Conservation (phyloP, 2,888 invertebrate species). For the Choreutis nemorana region DNA sequence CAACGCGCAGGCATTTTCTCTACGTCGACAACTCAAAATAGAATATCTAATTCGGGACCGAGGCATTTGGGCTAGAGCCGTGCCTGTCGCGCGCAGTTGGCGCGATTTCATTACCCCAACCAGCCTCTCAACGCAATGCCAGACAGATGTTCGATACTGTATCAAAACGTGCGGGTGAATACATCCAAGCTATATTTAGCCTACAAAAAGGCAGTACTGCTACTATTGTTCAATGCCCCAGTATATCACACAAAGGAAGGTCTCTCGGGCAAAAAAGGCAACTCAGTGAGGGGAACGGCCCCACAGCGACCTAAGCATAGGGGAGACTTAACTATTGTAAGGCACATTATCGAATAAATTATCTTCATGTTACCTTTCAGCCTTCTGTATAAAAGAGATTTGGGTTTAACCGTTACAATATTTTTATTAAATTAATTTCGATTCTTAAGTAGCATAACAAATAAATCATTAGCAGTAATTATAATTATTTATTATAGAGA, state of each 20-base stretch:
- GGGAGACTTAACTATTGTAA: conserved; percentile 23
- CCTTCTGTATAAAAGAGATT: conserved; percentile 7
- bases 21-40: too few relatives aligned
- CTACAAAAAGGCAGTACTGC: conserved; percentile 55
- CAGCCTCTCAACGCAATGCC: conserved; percentile 26
- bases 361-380: conserved; percentile 29
- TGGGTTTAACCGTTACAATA: too few relatives aligned
- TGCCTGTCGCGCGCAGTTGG: too few relatives aligned
- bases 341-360: conserved; percentile 24
- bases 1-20: too few relatives aligned
- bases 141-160: conserved; percentile 52
- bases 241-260: conserved; percentile 52
- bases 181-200: conserved; percentile 58
- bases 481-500: too few relatives aligned
- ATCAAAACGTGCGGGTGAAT: conserved; percentile 31
- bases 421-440: too few relatives aligned
- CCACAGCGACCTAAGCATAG: conserved; percentile 39
- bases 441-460: too few relatives aligned
- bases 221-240: conserved; percentile 48
- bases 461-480: conserved; percentile 4
- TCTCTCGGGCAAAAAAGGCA: conserved; percentile 52
- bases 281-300: conserved; percentile 51
- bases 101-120: too few relatives aligned
- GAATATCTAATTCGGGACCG: too few relatives aligned
- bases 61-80: too few relatives aligned